Percentiles rank a stretch among this genome's conserved stretches.
Evolutionary conservation across 2,113 vertebrate species (phyloP).

Genomic region (Oplegnathus fasciatus): DNA sequence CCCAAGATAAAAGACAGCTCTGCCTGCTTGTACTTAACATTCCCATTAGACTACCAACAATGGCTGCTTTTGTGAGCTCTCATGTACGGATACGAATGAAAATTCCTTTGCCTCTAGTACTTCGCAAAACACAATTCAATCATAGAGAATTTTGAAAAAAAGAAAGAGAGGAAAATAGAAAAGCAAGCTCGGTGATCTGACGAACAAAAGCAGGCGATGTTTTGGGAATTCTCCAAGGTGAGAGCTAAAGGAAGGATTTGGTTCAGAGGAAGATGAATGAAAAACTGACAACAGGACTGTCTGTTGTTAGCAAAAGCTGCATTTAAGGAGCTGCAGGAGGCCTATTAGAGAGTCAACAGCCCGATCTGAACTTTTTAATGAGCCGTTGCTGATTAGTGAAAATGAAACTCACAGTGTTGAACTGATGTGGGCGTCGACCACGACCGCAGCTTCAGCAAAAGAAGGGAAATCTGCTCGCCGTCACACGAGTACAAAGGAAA

Average conservation of each 20-base stretch:
- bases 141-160: constrained; percentile 17
- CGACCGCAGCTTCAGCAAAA: background rate
- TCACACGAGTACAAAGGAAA: background rate
- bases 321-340: constrained; percentile 56
- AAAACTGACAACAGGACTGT: constrained; percentile 17
- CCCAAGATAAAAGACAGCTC: constrained; percentile 78
- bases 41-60: constrained; percentile 78
- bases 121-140: constrained; percentile 73
- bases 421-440: background rate
- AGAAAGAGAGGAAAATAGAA: constrained; percentile 17
- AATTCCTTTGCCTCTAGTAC: constrained; percentile 66
- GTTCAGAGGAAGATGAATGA: constrained; percentile 55
- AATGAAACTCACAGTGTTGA: background rate
- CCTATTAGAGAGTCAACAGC: constrained; percentile 49
- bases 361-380: constrained; percentile 39
- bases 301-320: constrained; percentile 36
- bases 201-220: constrained; percentile 54
- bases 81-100: constrained; percentile 54
- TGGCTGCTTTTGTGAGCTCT: constrained; percentile 64
- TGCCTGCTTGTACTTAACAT: constrained; percentile 79
- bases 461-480: background rate
- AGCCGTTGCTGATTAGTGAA: constrained; percentile 4
- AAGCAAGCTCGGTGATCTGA: constrained; percentile 44
- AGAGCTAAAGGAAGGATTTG: constrained; percentile 41
- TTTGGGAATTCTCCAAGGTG: constrained; percentile 68